Base-by-base conservation (phyloP, 2,113 vertebrate genomes). In the Nycticebus coucang region DNA sequence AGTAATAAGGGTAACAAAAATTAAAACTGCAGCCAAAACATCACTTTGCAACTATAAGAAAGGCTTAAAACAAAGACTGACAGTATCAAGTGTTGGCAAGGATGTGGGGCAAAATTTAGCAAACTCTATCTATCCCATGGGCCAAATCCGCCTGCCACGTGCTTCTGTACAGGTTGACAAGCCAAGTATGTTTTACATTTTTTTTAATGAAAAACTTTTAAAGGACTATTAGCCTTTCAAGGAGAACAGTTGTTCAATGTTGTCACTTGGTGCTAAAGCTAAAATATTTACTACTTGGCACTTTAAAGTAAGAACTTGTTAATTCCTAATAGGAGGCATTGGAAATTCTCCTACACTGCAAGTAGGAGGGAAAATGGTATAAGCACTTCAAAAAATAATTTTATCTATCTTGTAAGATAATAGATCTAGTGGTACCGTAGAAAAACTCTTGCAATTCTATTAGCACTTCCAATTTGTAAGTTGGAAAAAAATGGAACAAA, bases 401-500 rank as follows among this genome's bases (percentile, higher is more conserved):
- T 41, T n/a, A 64, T 71, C 19, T 80, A 26, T 50, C 69, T 69
- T 68, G 37, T 33, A 64, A 81, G 11, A 82, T 82, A 55, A 93
- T 18, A 57, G 6, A 95, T 22, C 7, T 78, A 72, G 19, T 5
- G 57, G 30, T 72, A 64, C 24, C 41, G 12, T 77, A 75, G 30
- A 86, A 28, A 81, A 90, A 78, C 17, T 41, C 12, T 86, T 77
- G 28, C 8, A 3, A 28, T 35, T 69, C 22, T 18, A 62, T 41
- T 10, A 89, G 7, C 33, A 69, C 4, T 93, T 50, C 45, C 45
- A 50, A 8, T 86, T 72, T 60, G 18, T 71, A 92, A 92, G 74
- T 50, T 45, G 35, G 30, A 92, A 88, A 6, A 92, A 94, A 64
- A 59, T 55, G 45, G 30, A 94, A 88, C 8, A 92, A 92, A 59